Evolutionary conservation across 2,888 invertebrate genomes (phyloP).

Genomic region (Crematogaster levior): DNA sequence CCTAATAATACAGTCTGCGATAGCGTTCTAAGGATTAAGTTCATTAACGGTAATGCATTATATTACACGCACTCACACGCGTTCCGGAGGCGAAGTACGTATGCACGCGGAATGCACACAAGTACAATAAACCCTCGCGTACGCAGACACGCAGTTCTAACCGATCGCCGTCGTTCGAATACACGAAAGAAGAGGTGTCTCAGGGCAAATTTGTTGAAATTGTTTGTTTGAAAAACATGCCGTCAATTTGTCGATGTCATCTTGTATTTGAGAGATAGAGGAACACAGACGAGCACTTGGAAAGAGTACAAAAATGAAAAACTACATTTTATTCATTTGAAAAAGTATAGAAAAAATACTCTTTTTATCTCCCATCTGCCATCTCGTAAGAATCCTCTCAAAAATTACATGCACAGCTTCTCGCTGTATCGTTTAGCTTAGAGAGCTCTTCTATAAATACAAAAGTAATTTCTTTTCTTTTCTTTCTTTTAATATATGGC

Average conservation of each 20-base stretch:
- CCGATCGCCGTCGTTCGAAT: constrained; percentile 50
- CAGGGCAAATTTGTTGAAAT: not conserved
- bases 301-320: constrained; percentile 35
- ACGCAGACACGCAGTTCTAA: constrained; percentile 71
- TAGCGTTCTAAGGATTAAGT: constrained; percentile 82
- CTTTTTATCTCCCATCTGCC: constrained; percentile 1
- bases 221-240: not conserved
- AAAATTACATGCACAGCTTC: constrained; percentile 30
- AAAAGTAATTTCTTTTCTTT: constrained; percentile 25
- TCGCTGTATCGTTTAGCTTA: not conserved
- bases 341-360: constrained; percentile 41
- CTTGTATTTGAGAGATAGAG: constrained; percentile 16
- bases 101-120: constrained; percentile 72
- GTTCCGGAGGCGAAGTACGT: constrained; percentile 70
- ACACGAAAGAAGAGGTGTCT: not conserved
- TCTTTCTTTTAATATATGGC: not conserved
- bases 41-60: constrained; percentile 81
- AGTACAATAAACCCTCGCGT: constrained; percentile 64
- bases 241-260: constrained; percentile 18
- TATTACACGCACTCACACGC: constrained; percentile 84
- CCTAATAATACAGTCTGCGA: constrained; percentile 85
- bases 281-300: constrained; percentile 21
- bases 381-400: constrained; percentile 32
- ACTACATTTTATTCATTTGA: constrained; percentile 22
- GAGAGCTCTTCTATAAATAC: constrained; percentile 24